A percentile compares a stretch with the other conserved stretches of the same genome.
phyloP scores from a whole-genome alignment of 2,113 vertebrate genomes.

The Atherinomorus stipes region DNA sequence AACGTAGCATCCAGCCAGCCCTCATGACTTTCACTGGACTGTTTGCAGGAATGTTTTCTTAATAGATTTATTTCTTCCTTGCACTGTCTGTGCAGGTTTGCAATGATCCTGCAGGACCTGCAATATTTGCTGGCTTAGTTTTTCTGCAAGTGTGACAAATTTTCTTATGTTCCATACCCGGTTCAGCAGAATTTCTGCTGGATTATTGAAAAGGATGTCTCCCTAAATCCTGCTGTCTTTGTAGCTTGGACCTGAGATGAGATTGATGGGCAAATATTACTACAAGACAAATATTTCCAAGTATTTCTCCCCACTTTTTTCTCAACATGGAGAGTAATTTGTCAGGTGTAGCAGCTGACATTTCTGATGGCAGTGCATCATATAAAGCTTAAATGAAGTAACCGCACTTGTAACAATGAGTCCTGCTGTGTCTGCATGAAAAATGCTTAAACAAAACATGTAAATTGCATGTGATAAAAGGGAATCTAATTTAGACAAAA shows the following conservation, averaged over 20 bases:
- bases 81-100: neutral
- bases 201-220: slow-evolving; percentile 60
- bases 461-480: slow-evolving; percentile 27
- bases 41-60: neutral
- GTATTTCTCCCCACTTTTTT: slow-evolving; percentile 9
- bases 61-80: neutral
- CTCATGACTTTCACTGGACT: neutral
- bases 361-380: slow-evolving; percentile 46
- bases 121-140: slow-evolving; percentile 4
- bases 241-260: slow-evolving; percentile 12
- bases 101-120: neutral
- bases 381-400: slow-evolving; percentile 30
- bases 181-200: slow-evolving; percentile 39
- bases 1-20: neutral
- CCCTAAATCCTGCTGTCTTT: slow-evolving; percentile 39
- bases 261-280: slow-evolving; percentile 51
- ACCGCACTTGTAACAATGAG: slow-evolving; percentile 4
- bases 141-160: slow-evolving; percentile 37
- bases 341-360: slow-evolving; percentile 38
- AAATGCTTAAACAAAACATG: neutral
- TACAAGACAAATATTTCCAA: slow-evolving; percentile 40
- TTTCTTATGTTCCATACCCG: slow-evolving; percentile 15
- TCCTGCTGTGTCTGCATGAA: neutral
- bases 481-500: slow-evolving; percentile 33
- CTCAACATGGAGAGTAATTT: slow-evolving; percentile 27